These are phyloP conservation scores for Luperina testacea DNA, from an alignment of 2,888 invertebrate genomes.

Conservation along the genomic window DNA sequence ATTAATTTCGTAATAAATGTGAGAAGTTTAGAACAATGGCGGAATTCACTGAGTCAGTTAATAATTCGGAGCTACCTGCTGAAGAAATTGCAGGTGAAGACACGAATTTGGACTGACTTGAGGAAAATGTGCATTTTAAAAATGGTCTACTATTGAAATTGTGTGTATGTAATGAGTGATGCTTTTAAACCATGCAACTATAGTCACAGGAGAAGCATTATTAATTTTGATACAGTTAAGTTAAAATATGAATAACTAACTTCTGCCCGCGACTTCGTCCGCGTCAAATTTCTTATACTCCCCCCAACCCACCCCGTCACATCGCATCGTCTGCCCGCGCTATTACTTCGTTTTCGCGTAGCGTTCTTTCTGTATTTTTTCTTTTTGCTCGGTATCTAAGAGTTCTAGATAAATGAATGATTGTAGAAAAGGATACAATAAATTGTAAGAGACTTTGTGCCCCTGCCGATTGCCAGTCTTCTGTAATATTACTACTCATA, in stretches of 20 bases:
- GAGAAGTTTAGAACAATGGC: conserved; percentile 66
- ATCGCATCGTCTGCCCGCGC: too few species aligned
- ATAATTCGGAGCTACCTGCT: conserved; percentile 48
- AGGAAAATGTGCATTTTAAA: background rate
- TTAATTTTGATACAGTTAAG: background rate
- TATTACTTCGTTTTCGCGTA: too few species aligned
- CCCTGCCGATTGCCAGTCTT: background rate
- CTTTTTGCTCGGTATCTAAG: too few species aligned
- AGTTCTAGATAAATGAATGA: too few species aligned
- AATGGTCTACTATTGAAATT: background rate
- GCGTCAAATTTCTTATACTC: too few species aligned
- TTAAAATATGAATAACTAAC: background rate
- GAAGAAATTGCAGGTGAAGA: conserved; percentile 46
- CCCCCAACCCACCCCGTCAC: too few species aligned
- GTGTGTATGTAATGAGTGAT: background rate
- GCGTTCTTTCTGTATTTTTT: too few species aligned
- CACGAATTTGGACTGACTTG: background rate
- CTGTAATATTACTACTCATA: too few species aligned
- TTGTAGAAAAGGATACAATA: too few species aligned
- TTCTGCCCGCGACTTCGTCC: too few species aligned
- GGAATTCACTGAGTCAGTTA: conserved; percentile 60
- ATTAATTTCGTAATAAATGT: conserved; percentile 68
- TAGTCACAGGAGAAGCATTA: background rate
- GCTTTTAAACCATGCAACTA: background rate
- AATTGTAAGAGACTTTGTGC: background rate